A percentile compares a stretch with the other conserved stretches of the same genome.
Conservation (phyloP, 2,888 invertebrate species). For the Pollenia angustigena region DNA sequence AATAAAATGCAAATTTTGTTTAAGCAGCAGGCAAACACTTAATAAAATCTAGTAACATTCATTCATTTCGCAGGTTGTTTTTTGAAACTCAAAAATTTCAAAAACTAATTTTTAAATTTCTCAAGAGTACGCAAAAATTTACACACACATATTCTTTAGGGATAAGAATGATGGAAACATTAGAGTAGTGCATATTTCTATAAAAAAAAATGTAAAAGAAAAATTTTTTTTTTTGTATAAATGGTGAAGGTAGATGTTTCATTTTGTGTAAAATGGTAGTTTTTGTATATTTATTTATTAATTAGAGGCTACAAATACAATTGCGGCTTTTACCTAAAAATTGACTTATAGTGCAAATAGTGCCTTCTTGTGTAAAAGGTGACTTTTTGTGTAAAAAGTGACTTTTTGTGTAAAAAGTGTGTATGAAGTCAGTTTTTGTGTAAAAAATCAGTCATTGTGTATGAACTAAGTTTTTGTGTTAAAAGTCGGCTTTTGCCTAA, state of each 20-base stretch:
- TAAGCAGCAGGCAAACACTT: not conserved
- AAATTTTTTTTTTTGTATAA: not conserved
- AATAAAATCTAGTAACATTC: not conserved
- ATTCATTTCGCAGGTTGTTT: not conserved
- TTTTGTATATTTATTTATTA: too few species aligned
- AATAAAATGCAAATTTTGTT: slow-evolving; percentile 38
- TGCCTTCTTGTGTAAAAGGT: too few species aligned
- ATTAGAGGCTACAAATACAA: too few species aligned
- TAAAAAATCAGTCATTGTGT: too few species aligned
- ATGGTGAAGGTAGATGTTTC: not conserved
- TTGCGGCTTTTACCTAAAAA: too few species aligned
- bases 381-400: too few species aligned
- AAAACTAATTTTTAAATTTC: slow-evolving; percentile 33
- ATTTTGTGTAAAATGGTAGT: not conserved
- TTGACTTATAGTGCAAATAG: too few species aligned
- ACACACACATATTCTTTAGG: not conserved
- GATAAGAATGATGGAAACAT: not conserved
- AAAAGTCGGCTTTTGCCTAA: too few species aligned
- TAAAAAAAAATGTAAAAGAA: not conserved
- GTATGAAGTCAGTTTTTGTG: too few species aligned
- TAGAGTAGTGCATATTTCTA: slow-evolving; percentile 2
- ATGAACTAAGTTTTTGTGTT: too few species aligned
- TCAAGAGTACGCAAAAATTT: slow-evolving; percentile 18
- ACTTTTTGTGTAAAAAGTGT: too few species aligned
- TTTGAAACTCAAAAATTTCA: slow-evolving; percentile 2